These are phyloP conservation scores for Semicossyphus pulcher DNA, from an alignment of 2,113 vertebrate species.

Conservation along the genomic window DNA sequence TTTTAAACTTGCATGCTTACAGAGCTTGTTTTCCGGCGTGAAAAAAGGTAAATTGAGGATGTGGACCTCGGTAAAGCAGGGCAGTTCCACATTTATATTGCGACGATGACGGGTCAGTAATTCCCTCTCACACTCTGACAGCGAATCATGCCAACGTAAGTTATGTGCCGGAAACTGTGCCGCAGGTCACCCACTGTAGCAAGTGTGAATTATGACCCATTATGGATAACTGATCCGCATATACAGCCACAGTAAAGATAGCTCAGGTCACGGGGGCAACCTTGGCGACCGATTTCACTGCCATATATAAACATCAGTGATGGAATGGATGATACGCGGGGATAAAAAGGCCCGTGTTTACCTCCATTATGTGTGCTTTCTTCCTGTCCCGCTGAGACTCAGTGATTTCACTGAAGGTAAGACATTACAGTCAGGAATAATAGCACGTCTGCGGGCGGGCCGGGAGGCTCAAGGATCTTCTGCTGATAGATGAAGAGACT, in stretches of 20 bases:
- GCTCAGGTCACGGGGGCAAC: constrained; percentile 43
- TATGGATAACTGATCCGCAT: constrained; percentile 44
- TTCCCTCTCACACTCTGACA: background rate
- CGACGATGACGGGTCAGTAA: constrained; percentile 37
- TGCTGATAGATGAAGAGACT: constrained; percentile 50
- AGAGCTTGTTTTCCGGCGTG: background rate
- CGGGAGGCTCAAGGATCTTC: constrained; percentile 43
- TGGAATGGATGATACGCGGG: constrained; percentile 14
- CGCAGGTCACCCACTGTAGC: constrained; percentile 34
- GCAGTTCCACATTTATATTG: constrained; percentile 1
- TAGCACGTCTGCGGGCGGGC: background rate
- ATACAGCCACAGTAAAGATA: constrained; percentile 21
- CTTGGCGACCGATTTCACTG: constrained; percentile 15
- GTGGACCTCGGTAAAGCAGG: constrained; percentile 20
- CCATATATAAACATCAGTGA: constrained; percentile 32
- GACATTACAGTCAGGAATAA: constrained; percentile 60
- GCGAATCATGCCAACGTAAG: constrained; percentile 10
- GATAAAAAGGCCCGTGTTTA: constrained; percentile 48
- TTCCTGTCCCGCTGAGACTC: constrained; percentile 8
- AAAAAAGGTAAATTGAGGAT: constrained; percentile 18
- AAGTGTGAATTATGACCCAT: constrained; percentile 48
- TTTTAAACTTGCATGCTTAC: background rate
- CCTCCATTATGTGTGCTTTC: constrained; percentile 9
- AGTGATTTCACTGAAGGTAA: constrained; percentile 35
- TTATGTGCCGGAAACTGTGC: constrained; percentile 32